Evolutionary conservation across 1,140 invertebrate species (phyloP).

Genomic region (Pachypeltis micranthus): DNA sequence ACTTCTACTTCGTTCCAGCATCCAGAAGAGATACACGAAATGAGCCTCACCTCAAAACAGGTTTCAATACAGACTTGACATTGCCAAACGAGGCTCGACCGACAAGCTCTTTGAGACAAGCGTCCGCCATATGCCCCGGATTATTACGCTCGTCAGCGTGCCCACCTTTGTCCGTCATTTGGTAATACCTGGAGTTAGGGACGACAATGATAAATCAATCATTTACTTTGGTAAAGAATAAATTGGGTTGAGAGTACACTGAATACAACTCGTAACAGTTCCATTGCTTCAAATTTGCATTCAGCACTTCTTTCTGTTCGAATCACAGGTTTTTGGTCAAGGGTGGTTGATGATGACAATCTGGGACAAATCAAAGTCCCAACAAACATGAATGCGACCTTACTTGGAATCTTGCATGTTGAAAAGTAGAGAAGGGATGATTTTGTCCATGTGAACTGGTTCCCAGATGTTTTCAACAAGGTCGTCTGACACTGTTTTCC

Average conservation of each 20-base stretch:
- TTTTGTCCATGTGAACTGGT: slow-evolving; percentile 97
- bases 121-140: slow-evolving; percentile 79
- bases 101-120: slow-evolving; percentile 88
- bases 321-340: too few species aligned
- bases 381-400: too few species aligned
- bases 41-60: slow-evolving; percentile 49
- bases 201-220: too few species aligned
- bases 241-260: too few species aligned
- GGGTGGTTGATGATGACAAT: too few species aligned
- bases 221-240: too few species aligned
- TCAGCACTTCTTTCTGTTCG: too few species aligned
- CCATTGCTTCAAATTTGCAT: too few species aligned
- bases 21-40: background rate
- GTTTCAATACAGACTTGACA: slow-evolving; percentile 75
- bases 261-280: too few species aligned
- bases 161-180: background rate
- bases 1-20: too few species aligned
- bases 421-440: slow-evolving; percentile 91
- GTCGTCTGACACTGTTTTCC: slow-evolving; percentile 97
- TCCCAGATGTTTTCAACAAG: slow-evolving; percentile 99
- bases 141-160: slow-evolving; percentile 35
- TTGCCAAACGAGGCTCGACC: slow-evolving; percentile 89
- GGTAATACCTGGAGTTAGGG: slow-evolving; percentile 15
- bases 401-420: slow-evolving; percentile 70
- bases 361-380: too few species aligned